phyloP scores from a whole-genome alignment of 2,113 vertebrate species.

The Oryctolagus cuniculus region mOryCun1.1 NC_091453.1:114453001-114453500 shows the following conservation, averaged over 20 bases:
- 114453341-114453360: background rate
- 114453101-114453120: background rate
- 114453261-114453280: background rate
- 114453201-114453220: background rate
- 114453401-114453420: background rate
- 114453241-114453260: background rate
- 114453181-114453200: background rate
- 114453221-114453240: background rate
- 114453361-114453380: background rate
- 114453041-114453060: conserved; percentile 31
- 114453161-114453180: background rate
- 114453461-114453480: background rate
- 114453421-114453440: background rate
- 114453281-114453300: background rate
- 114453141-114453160: background rate
- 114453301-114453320: background rate
- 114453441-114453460: background rate
- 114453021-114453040: background rate
- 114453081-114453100: conserved; percentile 17
- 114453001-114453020: background rate
- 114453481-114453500: background rate
- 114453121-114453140: background rate
- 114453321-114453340: background rate
- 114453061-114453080: background rate
- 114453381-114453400: background rate